A percentile compares a stretch with the other conserved stretches of the same genome.
These are phyloP conservation scores for Drosophila pseudoananassae DNA, from an alignment of 1,140 invertebrate species.

Conservation along the genomic window DNA sequence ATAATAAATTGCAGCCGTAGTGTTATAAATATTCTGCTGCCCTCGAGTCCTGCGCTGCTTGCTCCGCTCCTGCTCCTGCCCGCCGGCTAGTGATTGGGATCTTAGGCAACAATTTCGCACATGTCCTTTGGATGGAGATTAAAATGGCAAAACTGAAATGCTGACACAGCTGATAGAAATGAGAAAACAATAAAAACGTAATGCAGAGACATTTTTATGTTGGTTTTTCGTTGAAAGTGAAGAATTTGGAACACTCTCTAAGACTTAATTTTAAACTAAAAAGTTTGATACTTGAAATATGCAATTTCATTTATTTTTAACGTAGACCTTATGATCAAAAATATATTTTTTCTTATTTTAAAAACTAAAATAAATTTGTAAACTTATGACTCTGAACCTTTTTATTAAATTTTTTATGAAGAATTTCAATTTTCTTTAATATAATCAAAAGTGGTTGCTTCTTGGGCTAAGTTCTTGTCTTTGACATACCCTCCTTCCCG, in stretches of 20 bases:
- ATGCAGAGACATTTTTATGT: conserved; percentile 29
- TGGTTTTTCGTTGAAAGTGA: not conserved
- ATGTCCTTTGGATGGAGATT: conserved; percentile 57
- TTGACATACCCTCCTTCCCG: no score
- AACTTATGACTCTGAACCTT: no score
- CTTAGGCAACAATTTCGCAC: conserved; percentile 74
- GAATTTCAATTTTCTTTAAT: no score
- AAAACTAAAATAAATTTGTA: no score
- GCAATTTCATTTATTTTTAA: no score
- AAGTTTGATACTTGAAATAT: not conserved
- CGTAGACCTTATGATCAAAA: no score
- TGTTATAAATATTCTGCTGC: conserved; percentile 72
- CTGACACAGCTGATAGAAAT: conserved; percentile 65
- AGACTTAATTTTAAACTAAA: not conserved
- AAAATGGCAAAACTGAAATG: conserved; percentile 55
- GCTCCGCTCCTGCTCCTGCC: not conserved
- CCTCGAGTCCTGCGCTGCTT: conserved; percentile 1
- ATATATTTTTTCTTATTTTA: no score
- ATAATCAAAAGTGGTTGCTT: no score
- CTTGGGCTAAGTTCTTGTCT: no score
- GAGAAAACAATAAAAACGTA: conserved; percentile 30
- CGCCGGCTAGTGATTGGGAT: conserved; percentile 61
- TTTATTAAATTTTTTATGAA: no score
- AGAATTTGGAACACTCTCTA: conserved; percentile 18
- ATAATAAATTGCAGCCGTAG: conserved; percentile 79